Base-by-base conservation (phyloP, 2,888 invertebrate species). In the Phanerotoma sp. region DNA sequence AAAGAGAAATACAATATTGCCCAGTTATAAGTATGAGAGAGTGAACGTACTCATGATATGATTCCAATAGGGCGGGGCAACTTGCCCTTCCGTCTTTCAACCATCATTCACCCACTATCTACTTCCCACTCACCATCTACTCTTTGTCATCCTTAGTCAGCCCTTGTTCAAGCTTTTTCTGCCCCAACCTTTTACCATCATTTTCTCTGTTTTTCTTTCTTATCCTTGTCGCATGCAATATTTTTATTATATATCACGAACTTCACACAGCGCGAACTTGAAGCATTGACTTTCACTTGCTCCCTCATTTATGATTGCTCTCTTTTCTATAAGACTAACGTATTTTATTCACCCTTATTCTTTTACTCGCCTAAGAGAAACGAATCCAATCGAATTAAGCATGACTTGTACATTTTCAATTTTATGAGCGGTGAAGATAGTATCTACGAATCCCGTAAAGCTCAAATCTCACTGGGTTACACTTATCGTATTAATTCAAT, bases 21-120 rank as follows among this genome's bases (percentile, higher is more conserved):
- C 4, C 13, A 13, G 33, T n/a, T 28, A 15, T 35, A 41, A 49
- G 18, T 7, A 48, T 3, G 37, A 9, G 30, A 10, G 22, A 20
- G 49, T 11, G 50, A 25, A 16, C 20, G 21, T 22, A 46, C 46
- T 41, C 16, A 45, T 11, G 56, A 38, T 61, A 62, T 25, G 25
- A 25, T 9, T 25, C 25, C 25, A 25, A 57, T 68, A 67, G 67
- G 68, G 70, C 71, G 69, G 70, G 65, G 68, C 68, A 65, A 62
- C 42, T 37, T 44, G 47, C 53, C 41, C 38, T 35, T 50, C 51
- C 57, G 32, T 32, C 47, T 38, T 28, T 37, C 33, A 18, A 22
- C 42, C 40, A 28, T 51, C 35, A 30, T 32, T 45, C 42, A 45
- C 25, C 22, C 33, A 40, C 18, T 11, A 20, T 25, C 25, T 47